Evolutionary conservation across 2,797 vertebrate species (phyloP), one percentile per base, ranked within the genome.

Genomic region (Rhinoraja longicauda): DNA sequence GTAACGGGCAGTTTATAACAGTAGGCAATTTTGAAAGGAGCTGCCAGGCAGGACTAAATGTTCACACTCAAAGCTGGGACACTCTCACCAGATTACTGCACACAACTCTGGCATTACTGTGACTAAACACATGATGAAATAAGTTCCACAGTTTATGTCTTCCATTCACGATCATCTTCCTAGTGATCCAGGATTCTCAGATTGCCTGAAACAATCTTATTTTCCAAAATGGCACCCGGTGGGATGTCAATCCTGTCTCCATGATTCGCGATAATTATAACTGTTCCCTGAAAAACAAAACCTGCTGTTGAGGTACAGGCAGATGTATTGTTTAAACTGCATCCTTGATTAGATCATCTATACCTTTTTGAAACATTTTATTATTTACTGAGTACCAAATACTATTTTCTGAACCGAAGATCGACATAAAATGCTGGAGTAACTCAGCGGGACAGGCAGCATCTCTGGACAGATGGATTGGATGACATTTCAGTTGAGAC

Each of bases 201-300:
- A 95, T 99, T 99, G 93, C 99, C 99, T 7, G 98, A 99, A 12
- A 99, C 98, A 0, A 99, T 99, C 95, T 99, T 99, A 96, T 99
- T 99, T 95, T 99, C 98, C 94, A 99, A 96, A 94, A 98, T 96
- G 79, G 98, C 98, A 93, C 98, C 98, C 13, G 98, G 98, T 0
- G 98, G 98, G 94, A 99, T 99, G 94, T 99, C 98, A 75, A 99
- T 99, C 94, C 98, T 96, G 96, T 99, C 98, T 0, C 98, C 99
- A 0, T 99, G 99, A 94, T 99, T 99, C 94, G 99, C 99, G 57
- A 99, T 99, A 95, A 99, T 99, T 96, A 99, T 99, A 94, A 99
- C 99, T 0, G 99, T 99, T 95, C 99, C 99, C 99, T 99, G 93
- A 12, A 77, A 29, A 91, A 53, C 57, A 88, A 93, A 95, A 4